Percentiles rank a stretch among this genome's conserved stretches.
Evolutionary conservation across 2,888 invertebrate genomes (phyloP).

Genomic region (Patella depressa): DNA sequence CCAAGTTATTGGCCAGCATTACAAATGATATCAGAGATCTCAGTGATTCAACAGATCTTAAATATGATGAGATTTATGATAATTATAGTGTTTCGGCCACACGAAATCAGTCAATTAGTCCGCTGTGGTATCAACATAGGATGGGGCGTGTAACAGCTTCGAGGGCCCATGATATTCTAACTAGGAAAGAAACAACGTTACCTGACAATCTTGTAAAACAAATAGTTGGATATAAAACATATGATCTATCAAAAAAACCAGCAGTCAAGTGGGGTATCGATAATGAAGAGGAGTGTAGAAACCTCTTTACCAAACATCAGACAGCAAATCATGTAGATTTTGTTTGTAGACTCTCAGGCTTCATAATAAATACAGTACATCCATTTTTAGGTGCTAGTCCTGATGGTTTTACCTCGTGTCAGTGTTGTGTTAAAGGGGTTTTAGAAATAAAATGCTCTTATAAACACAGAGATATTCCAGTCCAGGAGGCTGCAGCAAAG

Average conservation of each 20-base stretch:
- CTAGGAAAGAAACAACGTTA: background rate
- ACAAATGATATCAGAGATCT: no score
- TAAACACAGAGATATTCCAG: conserved; percentile 20
- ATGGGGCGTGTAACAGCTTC: background rate
- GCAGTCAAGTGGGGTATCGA: no score
- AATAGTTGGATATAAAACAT: conserved; percentile 20
- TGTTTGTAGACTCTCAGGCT: background rate
- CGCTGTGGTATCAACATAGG: conserved; percentile 13
- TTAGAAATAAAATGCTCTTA: conserved; percentile 34
- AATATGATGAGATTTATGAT: background rate
- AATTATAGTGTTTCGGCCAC: background rate
- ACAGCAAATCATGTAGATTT: background rate
- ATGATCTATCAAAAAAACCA: conserved; percentile 18
- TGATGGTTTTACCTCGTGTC: conserved; percentile 28
- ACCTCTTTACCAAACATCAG: background rate
- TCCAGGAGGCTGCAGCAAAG: conserved; percentile 18
- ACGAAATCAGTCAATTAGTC: background rate
- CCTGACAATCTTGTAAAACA: conserved; percentile 20
- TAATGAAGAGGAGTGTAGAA: background rate
- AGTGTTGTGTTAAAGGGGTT: conserved; percentile 31
- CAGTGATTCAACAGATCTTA: background rate
- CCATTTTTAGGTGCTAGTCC: conserved; percentile 33
- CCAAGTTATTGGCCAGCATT: background rate
- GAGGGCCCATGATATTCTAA: conserved; percentile 22
- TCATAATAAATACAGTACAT: background rate